Evolutionary conservation across 2,888 invertebrate species (phyloP), one percentile per base, ranked within the genome.

Genomic region (Melinaea marsaeus): DNA sequence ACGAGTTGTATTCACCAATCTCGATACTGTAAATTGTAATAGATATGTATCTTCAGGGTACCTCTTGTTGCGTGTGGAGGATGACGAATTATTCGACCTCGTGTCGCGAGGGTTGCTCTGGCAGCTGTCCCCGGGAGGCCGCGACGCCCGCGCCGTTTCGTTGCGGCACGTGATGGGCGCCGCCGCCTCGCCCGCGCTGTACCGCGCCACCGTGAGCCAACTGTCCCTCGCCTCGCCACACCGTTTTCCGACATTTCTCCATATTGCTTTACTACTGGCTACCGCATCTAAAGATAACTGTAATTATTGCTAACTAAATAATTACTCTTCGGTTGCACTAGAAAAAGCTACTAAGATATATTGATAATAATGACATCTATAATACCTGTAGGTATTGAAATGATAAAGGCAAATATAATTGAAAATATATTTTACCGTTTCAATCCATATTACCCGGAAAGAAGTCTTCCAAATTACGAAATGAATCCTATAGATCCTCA

Each of bases 351-450:
- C 22, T n/a, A 13, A 13, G 6, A n/a, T n/a, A 3, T 11, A 35
- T 13, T 3, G 46, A 11, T 57, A 37, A 58, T 37, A 56, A 46
- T 13, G 22, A 51, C 7, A 5, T 47, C 35, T 2, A 13, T 45
- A 34, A 33, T 75, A 72, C 13, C 77, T 22, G 22, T 22, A 90
- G 90, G 89, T 74, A 71, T 86, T 48, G 74, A 76, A 56, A 78
- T 90, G 79, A 77, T 88, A 72, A 79, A 80, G 57, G 83, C 84
- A 64, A 85, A 86, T 66, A 78, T 88, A 54, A 68, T 89, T n/a
- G 88, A 89, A 64, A 83, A 81, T 63, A 72, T 90, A 47, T 82
- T 86, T 35, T 85, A 82, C 68, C 83, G 89, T 1, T 89, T 88
- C 65, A 88, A 89, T 65, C 90, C 90, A 0, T 88, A 84, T 67